Evolutionary conservation across 2,797 vertebrate genomes (phyloP).

Genomic region (Onychomys torridus): DNA sequence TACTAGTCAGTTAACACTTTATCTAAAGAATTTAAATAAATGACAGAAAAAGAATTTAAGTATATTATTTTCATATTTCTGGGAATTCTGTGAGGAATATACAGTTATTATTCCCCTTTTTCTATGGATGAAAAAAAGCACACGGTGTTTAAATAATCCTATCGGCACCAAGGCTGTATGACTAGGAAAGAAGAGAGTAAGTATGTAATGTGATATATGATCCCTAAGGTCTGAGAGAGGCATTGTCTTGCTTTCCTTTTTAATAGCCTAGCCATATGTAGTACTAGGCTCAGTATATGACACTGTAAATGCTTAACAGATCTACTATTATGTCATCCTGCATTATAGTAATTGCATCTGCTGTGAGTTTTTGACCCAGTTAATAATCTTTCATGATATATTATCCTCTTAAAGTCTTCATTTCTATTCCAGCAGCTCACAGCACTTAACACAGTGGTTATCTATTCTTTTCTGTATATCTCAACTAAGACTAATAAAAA

Average conservation of each 20-base stretch:
- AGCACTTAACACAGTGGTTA: neutral
- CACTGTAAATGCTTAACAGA: neutral
- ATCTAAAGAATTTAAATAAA: neutral
- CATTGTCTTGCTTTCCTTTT: neutral
- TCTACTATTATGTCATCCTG: neutral
- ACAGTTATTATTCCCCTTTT: neutral
- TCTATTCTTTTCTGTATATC: neutral
- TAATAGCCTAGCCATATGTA: neutral
- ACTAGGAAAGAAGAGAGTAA: neutral
- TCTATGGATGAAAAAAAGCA: conserved; percentile 18
- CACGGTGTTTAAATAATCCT: conserved; percentile 3
- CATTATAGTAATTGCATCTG: neutral
- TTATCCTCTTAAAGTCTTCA: neutral
- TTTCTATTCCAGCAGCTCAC: neutral
- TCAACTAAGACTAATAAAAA: conserved; percentile 20
- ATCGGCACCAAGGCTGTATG: neutral
- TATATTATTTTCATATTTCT: conserved; percentile 55
- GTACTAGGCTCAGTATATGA: neutral
- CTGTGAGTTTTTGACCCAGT: neutral
- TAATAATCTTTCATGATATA: conserved; percentile 12
- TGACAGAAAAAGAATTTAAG: neutral
- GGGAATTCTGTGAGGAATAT: conserved; percentile 33
- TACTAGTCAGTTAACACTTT: conserved; percentile 32
- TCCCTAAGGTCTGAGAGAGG: neutral
- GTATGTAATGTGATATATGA: neutral